Evolutionary conservation across 23 tunicate genomes (phyloP).

Genomic region (Oikopleura vanhoeffeni): DNA sequence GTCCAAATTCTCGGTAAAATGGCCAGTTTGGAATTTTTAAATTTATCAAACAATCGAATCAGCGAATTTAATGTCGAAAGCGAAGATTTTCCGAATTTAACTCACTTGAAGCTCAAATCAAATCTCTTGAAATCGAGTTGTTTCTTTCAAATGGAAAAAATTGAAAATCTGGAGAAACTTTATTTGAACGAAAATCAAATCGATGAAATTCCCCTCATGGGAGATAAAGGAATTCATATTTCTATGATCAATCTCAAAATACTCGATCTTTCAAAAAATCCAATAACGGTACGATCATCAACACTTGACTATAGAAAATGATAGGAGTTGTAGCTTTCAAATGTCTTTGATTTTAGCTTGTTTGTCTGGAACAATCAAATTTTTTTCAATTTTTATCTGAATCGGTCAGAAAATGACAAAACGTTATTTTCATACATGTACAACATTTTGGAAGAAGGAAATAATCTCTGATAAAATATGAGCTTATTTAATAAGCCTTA

Average conservation of each 20-base stretch:
- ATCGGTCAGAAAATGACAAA: too few species aligned
- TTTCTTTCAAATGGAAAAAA: background rate
- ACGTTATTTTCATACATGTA: too few species aligned
- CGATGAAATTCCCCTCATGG: background rate
- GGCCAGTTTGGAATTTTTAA: background rate
- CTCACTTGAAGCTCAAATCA: background rate
- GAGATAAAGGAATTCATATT: background rate
- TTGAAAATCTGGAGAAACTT: background rate
- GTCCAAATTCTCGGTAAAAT: background rate
- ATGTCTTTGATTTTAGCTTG: too few species aligned
- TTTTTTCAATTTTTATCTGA: too few species aligned
- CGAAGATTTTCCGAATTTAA: background rate
- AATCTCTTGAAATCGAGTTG: background rate
- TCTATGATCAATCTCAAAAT: background rate
- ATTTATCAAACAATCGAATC: background rate
- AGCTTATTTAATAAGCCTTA: too few species aligned
- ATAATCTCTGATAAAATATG: too few species aligned
- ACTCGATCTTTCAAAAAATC: background rate
- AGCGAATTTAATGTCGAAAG: background rate
- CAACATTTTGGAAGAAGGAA: too few species aligned
- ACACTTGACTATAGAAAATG: too few species aligned
- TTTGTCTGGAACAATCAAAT: too few species aligned
- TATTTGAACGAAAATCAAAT: background rate
- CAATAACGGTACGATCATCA: background rate
- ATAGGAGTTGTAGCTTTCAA: too few species aligned